A percentile compares a stretch with the other conserved stretches of the same genome.
Conservation (phyloP, 2,888 invertebrate genomes). For the Chromoteleia sp. region DNA sequence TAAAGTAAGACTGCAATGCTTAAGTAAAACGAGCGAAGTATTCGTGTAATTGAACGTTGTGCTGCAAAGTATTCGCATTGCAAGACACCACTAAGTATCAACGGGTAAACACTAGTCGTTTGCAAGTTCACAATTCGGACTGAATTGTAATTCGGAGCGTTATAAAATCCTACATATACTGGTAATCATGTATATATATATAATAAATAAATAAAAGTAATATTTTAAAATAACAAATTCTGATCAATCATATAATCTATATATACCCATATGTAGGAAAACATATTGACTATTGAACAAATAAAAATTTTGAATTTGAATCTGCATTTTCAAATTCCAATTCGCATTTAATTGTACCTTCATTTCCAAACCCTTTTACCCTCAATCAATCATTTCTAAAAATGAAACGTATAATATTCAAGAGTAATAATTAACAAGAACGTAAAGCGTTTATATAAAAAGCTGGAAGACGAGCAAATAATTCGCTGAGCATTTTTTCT, state of each 20-base stretch:
- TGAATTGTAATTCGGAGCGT: conserved; percentile 11
- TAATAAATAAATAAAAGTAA: too few species aligned
- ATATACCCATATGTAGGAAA: too few species aligned
- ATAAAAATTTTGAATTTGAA: too few species aligned
- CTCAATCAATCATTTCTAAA: background rate
- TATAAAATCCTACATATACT: background rate
- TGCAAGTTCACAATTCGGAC: conserved; percentile 20
- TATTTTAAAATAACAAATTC: too few species aligned
- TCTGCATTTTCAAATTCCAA: too few species aligned
- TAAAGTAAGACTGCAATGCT: conserved; percentile 1
- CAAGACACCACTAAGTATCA: conserved; percentile 18
- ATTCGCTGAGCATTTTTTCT: conserved; percentile 27
- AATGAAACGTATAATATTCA: background rate
- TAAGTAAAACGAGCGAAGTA: conserved; percentile 13
- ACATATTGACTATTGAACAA: too few species aligned
- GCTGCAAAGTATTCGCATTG: conserved; percentile 7
- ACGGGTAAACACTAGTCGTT: conserved; percentile 10
- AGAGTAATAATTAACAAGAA: conserved; percentile 1
- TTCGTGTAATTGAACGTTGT: conserved; percentile 34
- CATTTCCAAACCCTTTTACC: too few species aligned
- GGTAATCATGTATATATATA: too few species aligned
- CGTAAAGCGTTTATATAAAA: conserved; percentile 21
- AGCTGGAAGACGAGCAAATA: conserved; percentile 24
- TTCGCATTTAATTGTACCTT: too few species aligned
- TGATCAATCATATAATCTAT: too few species aligned